phyloP scores from a whole-genome alignment of 1,140 invertebrate genomes.

The Neuroterus valhalla region DNA sequence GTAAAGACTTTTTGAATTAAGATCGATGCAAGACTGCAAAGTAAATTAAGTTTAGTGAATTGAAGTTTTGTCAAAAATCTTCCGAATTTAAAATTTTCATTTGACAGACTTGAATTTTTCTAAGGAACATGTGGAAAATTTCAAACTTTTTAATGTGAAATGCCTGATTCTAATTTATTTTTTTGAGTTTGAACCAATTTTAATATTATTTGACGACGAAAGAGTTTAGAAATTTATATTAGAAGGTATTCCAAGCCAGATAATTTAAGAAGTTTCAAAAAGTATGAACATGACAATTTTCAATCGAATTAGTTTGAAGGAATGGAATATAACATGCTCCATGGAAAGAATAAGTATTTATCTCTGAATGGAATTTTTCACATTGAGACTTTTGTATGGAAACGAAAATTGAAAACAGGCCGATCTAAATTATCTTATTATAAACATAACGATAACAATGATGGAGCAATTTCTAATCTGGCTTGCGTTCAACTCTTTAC shows the following conservation, averaged over 20 bases:
- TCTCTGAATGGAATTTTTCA: slow-evolving; percentile 7
- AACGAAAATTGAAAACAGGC: background rate
- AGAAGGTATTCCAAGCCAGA: no score
- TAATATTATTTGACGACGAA: background rate
- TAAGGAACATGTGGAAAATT: slow-evolving; percentile 42
- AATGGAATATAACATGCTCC: no score
- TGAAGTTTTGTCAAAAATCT: slow-evolving; percentile 31
- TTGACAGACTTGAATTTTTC: slow-evolving; percentile 34
- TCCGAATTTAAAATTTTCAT: slow-evolving; percentile 6
- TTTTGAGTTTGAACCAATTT: no score
- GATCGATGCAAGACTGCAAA: slow-evolving; percentile 17
- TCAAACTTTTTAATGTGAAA: background rate
- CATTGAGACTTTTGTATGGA: background rate
- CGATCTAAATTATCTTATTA: background rate
- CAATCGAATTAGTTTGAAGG: no score
- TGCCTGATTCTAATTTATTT: no score
- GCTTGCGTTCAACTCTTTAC: slow-evolving; percentile 4
- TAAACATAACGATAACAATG: slow-evolving; percentile 2
- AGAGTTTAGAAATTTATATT: no score
- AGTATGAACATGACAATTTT: no score
- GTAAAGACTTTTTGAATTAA: slow-evolving; percentile 24
- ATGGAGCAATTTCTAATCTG: background rate
- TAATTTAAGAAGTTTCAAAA: no score
- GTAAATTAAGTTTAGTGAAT: slow-evolving; percentile 19
- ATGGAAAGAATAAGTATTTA: background rate